Evolutionary conservation across 2,797 vertebrate species (phyloP).

Genomic region (Glossophaga mutica): DNA sequence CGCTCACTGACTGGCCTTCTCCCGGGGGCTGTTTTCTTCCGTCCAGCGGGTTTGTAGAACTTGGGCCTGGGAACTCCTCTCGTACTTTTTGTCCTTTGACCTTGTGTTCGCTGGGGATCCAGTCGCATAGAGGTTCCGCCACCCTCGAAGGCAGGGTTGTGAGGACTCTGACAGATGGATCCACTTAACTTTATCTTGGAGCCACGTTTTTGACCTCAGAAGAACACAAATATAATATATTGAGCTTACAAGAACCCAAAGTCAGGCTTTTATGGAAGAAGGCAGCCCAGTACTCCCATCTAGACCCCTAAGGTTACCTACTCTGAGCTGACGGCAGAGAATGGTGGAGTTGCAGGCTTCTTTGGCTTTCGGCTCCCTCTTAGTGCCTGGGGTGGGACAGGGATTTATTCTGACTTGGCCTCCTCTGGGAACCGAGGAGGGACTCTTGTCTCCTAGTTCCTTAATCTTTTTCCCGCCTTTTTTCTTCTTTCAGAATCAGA

Average conservation of each 20-base stretch:
- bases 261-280: background rate
- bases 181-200: background rate
- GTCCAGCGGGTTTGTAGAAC: background rate
- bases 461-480: background rate
- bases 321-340: background rate
- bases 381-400: background rate
- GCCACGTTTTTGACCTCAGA: background rate
- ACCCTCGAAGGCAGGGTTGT: background rate
- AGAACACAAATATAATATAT: background rate
- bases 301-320: background rate
- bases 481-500: constrained; percentile 20
- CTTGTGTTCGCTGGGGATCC: background rate
- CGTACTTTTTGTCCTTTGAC: background rate
- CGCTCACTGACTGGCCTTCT: background rate
- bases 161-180: background rate
- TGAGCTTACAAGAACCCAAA: background rate
- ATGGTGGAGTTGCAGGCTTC: background rate
- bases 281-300: background rate
- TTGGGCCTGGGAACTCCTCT: background rate
- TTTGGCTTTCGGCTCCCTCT: background rate
- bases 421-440: background rate
- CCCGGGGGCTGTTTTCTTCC: background rate
- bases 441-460: background rate
- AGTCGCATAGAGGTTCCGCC: background rate
- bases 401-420: background rate